A percentile compares a stretch with the other conserved stretches of the same genome.
phyloP scores from a whole-genome alignment of 2,113 vertebrate genomes.

The Petromus typicus region DNA sequence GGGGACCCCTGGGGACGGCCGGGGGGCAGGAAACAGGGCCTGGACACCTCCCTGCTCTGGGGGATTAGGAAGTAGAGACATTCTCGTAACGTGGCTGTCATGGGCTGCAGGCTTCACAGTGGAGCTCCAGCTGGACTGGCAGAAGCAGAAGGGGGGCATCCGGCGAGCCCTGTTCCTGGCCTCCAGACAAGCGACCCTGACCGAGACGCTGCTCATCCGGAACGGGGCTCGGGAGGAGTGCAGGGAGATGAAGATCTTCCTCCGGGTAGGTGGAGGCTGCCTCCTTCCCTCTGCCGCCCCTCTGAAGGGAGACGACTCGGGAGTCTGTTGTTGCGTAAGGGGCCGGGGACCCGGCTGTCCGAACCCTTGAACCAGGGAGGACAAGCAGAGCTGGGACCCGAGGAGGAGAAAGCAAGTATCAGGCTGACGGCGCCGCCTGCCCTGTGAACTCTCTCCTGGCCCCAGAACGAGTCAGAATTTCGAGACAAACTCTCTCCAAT shows the following conservation, averaged over 20 bases:
- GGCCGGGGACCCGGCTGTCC: neutral
- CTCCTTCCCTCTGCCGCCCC: neutral
- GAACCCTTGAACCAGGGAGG: neutral
- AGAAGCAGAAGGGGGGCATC: constrained; percentile 92
- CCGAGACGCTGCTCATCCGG: constrained; percentile 85
- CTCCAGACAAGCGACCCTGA: constrained; percentile 87
- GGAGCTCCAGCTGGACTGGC: constrained; percentile 92
- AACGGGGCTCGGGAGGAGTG: constrained; percentile 88
- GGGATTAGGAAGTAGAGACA: neutral
- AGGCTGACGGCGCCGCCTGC: neutral
- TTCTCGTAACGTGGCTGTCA: accelerated
- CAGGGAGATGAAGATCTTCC: constrained; percentile 91
- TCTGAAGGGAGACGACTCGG: neutral
- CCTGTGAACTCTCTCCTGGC: neutral
- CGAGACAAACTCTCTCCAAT: constrained; percentile 96
- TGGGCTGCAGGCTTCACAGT: constrained; percentile 89
- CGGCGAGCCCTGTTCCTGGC: constrained; percentile 91
- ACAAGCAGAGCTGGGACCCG: neutral
- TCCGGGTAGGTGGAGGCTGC: constrained; percentile 86
- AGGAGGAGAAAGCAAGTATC: neutral
- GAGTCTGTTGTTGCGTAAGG: neutral
- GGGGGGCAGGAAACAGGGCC: neutral
- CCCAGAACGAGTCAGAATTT: constrained; percentile 94
- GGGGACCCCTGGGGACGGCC: neutral
- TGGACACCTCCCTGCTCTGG: neutral